Percentiles rank a stretch among this genome's conserved stretches.
phyloP scores from a whole-genome alignment of 2,888 invertebrate genomes.

The Eupithecia tripunctaria region DNA sequence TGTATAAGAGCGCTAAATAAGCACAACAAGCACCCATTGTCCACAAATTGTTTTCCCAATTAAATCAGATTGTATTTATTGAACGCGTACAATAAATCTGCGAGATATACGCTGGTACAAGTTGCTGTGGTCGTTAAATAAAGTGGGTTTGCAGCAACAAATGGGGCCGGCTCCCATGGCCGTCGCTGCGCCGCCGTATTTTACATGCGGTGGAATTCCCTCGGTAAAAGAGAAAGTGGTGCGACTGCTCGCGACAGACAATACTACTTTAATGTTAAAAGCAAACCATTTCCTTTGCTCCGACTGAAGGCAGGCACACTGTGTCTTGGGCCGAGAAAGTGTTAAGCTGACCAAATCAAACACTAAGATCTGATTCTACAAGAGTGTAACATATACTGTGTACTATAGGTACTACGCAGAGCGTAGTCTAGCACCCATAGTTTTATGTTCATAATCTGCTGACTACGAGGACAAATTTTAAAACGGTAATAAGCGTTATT shows the following conservation, averaged over 20 bases:
- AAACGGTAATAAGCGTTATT: neutral
- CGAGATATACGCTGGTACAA: conserved; percentile 19
- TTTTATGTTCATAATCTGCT: no score
- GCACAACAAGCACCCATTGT: neutral
- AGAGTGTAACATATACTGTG: no score
- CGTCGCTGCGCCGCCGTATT: conserved; percentile 41
- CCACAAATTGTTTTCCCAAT: neutral
- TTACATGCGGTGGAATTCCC: conserved; percentile 50
- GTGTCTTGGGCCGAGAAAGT: no score
- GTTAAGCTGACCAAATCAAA: no score
- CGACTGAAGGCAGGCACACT: no score
- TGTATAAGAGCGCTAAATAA: no score
- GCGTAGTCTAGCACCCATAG: no score
- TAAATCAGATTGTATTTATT: conserved; percentile 11
- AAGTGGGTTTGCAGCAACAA: conserved; percentile 35
- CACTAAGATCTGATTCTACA: no score
- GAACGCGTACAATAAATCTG: conserved; percentile 11
- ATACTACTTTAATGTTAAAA: neutral
- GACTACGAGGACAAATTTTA: no score
- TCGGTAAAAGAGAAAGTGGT: conserved; percentile 15
- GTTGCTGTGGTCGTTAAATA: conserved; percentile 31
- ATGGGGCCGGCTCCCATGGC: conserved; percentile 25
- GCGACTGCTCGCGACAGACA: neutral
- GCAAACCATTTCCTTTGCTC: no score
- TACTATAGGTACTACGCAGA: no score